Evolutionary conservation across 2,797 vertebrate species (phyloP).

Genomic region (Liasis olivaceus): DNA sequence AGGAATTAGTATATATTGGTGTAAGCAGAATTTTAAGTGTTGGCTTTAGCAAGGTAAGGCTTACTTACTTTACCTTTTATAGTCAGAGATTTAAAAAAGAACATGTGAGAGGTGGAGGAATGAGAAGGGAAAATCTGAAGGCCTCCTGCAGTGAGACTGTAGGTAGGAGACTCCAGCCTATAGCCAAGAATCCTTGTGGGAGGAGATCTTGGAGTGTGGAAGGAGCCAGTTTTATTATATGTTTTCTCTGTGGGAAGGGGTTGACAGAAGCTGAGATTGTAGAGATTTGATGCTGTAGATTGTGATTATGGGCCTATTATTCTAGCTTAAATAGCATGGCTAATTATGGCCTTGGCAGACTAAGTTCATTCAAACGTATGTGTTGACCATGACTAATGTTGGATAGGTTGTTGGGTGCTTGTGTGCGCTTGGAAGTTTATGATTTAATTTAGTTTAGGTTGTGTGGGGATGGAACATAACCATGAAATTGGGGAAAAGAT

Average conservation of each 20-base stretch:
- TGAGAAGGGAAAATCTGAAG: neutral
- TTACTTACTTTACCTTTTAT: neutral
- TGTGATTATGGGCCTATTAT: neutral
- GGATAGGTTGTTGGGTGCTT: neutral
- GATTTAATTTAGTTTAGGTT: neutral
- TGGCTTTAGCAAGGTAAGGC: neutral
- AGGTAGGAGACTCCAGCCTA: neutral
- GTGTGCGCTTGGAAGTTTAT: neutral
- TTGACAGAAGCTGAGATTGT: neutral
- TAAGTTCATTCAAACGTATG: neutral
- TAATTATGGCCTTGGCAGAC: neutral
- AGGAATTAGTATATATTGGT: neutral
- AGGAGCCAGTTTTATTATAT: neutral
- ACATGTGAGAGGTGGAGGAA: neutral
- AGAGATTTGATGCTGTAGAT: neutral
- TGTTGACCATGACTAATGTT: neutral
- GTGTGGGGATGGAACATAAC: neutral
- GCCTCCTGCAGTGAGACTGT: neutral
- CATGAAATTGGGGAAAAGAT: neutral
- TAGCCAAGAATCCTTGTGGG: neutral
- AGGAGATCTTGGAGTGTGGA: neutral
- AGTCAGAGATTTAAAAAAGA: neutral
- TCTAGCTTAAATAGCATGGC: neutral
- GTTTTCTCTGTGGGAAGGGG: neutral
- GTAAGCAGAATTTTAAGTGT: neutral